Conservation (phyloP, 2,113 vertebrate species). For the Isichthys henryi region DNA sequence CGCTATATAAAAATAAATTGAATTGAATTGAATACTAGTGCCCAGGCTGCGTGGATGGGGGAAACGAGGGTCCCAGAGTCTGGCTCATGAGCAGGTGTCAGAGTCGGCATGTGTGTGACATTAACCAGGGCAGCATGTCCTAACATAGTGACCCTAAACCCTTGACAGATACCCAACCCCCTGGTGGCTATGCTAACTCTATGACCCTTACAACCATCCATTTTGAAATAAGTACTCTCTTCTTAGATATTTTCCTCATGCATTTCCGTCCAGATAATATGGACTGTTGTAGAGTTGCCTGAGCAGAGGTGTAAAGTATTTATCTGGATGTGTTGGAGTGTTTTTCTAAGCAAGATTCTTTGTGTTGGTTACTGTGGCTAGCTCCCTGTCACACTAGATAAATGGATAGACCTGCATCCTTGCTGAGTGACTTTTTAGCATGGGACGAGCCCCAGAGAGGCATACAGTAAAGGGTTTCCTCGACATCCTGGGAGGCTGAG, state of each 20-base stretch:
- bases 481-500: not conserved
- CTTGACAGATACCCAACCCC: not conserved
- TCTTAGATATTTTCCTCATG: not conserved
- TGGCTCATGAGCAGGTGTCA: not conserved
- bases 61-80: not conserved
- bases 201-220: not conserved
- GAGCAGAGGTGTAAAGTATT: not conserved
- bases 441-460: not conserved
- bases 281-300: not conserved
- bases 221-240: not conserved
- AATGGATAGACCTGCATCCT: not conserved
- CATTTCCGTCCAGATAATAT: not conserved
- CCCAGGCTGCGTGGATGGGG: not conserved
- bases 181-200: not conserved
- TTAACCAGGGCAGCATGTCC: not conserved
- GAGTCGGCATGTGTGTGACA: not conserved
- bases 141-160: not conserved
- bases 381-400: not conserved
- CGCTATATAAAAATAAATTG: no score
- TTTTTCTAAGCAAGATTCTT: not conserved
- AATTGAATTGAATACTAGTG: no score
- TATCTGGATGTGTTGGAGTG: not conserved
- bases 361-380: not conserved
- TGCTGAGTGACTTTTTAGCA: no score
- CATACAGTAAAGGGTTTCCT: not conserved